Percentiles rank a stretch among this genome's conserved stretches.
Evolutionary conservation across 2,113 vertebrate species (phyloP).

Genomic region (Sakesphorus luctuosus): DNA sequence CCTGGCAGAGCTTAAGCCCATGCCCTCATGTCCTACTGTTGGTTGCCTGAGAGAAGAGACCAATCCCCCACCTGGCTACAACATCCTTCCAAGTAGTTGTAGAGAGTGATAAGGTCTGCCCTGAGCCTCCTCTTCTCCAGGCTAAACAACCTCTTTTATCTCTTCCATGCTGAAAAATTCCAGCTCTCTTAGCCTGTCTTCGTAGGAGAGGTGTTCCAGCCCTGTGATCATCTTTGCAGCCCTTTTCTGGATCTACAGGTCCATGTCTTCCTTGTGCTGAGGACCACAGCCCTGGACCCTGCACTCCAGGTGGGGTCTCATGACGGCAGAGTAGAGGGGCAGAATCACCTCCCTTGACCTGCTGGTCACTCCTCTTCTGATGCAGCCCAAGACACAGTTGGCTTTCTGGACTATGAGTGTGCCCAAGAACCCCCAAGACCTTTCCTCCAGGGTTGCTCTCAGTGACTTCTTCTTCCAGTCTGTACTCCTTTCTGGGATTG

Average conservation of each 20-base stretch:
- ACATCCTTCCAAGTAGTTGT: no score
- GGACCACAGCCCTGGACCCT: no score
- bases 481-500: background rate
- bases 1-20: no score
- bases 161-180: background rate
- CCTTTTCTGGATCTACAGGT: background rate
- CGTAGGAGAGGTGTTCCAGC: background rate
- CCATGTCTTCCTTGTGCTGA: background rate
- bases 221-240: background rate
- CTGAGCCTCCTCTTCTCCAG: background rate
- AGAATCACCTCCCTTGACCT: background rate
- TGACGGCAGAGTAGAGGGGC: background rate
- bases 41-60: no score
- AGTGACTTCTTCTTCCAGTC: background rate
- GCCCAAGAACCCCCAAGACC: background rate
- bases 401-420: background rate
- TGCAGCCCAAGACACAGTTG: background rate
- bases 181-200: background rate
- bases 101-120: no score
- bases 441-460: background rate
- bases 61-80: no score
- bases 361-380: background rate
- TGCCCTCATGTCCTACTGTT: no score
- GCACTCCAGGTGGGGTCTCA: rapidly evolving
- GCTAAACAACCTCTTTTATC: no score